Conservation (phyloP, 2,888 invertebrate species). For the Dolichopus griseipennis region DNA sequence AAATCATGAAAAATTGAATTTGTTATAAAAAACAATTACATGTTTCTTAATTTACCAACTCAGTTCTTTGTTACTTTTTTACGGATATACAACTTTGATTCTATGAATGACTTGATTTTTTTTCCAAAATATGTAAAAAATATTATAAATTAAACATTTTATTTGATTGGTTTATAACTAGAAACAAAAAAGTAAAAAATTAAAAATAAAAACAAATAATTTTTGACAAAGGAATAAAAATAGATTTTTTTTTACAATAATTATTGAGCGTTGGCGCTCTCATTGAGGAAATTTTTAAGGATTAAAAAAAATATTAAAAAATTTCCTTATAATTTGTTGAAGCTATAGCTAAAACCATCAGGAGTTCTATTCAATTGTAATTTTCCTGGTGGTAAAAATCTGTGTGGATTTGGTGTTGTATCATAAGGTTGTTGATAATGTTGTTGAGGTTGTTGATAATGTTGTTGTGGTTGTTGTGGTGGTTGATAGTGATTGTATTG, state of each 20-base stretch:
- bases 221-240: background rate
- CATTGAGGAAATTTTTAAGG: too few relatives aligned
- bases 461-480: conserved; percentile 17
- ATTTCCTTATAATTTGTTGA: conserved; percentile 53
- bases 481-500: conserved; percentile 30
- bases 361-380: conserved; percentile 77
- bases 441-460: conserved; percentile 34
- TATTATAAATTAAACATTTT: background rate
- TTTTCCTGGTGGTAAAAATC: conserved; percentile 78
- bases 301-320: background rate
- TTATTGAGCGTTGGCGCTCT: background rate
- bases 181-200: background rate
- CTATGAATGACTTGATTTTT: background rate
- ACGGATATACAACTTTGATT: background rate
- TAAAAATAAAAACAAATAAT: background rate
- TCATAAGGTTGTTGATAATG: conserved; percentile 39
- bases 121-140: background rate
- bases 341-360: conserved; percentile 79
- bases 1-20: background rate
- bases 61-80: background rate
- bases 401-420: conserved; percentile 61
- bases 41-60: background rate
- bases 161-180: background rate
- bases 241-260: background rate
- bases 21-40: background rate